Percentiles rank a stretch among this genome's conserved stretches.
Conservation (phyloP, 2,888 invertebrate genomes). For the Bibio marci region DNA sequence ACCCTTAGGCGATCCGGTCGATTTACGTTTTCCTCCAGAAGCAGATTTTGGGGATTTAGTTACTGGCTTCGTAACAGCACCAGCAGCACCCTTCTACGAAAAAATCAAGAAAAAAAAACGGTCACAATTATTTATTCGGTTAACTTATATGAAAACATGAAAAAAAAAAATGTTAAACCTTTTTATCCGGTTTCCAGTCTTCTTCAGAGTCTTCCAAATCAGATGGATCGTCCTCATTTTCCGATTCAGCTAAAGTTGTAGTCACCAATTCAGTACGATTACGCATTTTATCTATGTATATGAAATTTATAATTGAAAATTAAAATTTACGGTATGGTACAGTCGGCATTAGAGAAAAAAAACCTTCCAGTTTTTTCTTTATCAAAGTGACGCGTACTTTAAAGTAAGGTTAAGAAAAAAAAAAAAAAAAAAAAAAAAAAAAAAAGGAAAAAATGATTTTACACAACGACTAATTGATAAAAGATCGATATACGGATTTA, state of each 20-base stretch:
- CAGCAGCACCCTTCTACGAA: constrained; percentile 1
- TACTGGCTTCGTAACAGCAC: background rate
- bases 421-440: no score
- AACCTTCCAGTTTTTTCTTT: no score
- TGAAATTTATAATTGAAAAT: no score
- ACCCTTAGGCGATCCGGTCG: background rate
- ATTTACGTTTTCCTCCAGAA: no score
- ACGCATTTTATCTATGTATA: constrained; percentile 17
- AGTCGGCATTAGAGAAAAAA: no score
- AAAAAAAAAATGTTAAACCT: background rate
- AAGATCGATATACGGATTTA: no score
- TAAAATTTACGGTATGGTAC: no score
- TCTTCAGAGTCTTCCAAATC: constrained; percentile 28
- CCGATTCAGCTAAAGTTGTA: constrained; percentile 25
- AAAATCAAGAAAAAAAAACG: background rate
- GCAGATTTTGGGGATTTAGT: constrained; percentile 2
- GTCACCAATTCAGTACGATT: constrained; percentile 27
- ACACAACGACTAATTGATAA: no score
- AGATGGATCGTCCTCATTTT: constrained; percentile 27
- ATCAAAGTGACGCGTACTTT: no score
- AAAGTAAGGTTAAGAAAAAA: no score
- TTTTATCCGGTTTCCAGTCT: constrained; percentile 23
- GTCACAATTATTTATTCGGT: background rate
- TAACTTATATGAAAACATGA: no score
- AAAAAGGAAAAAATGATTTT: no score